Conservation (phyloP, 92 coral and sea anemone species). For the Epizoanthus illoricatus region DNA sequence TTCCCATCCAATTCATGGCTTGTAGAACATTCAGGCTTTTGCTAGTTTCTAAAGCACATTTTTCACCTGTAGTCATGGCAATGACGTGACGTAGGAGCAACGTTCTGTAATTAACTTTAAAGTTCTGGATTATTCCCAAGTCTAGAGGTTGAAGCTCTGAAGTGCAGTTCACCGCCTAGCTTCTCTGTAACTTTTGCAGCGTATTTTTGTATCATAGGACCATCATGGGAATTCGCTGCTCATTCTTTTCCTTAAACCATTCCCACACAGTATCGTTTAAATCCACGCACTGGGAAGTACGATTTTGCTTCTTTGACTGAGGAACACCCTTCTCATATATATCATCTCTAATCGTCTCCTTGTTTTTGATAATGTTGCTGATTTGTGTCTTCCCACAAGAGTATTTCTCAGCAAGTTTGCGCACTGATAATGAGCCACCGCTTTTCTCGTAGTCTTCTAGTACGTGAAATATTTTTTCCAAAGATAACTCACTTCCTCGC, state of each 20-base stretch:
- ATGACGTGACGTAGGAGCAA: slow-evolving; percentile 35
- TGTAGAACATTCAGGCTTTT: slow-evolving; percentile 42
- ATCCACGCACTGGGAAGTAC: slow-evolving; percentile 56
- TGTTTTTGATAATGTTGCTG: slow-evolving; percentile 52
- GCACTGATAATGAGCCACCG: slow-evolving; percentile 11
- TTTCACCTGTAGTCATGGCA: slow-evolving; percentile 24
- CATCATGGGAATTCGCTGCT: slow-evolving; percentile 52
- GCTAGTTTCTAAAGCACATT: slow-evolving; percentile 33
- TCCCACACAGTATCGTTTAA: slow-evolving; percentile 57
- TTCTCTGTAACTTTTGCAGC: slow-evolving; percentile 45
- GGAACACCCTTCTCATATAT: slow-evolving; percentile 52
- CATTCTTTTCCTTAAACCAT: slow-evolving; percentile 45
- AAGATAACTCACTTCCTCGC: slow-evolving; percentile 6
- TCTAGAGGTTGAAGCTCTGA: slow-evolving; percentile 41
- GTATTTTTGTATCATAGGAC: slow-evolving; percentile 45
- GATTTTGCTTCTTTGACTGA: slow-evolving; percentile 58
- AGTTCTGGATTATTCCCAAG: slow-evolving; percentile 40
- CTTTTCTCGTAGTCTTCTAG: slow-evolving; percentile 21
- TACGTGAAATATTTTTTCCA: slow-evolving; percentile 9
- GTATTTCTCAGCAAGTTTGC: slow-evolving; percentile 12
- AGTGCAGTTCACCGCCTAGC: slow-evolving; percentile 36
- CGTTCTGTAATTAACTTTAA: slow-evolving; percentile 35
- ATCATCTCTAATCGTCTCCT: slow-evolving; percentile 51
- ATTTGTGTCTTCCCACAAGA: slow-evolving; percentile 46
- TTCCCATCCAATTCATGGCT: slow-evolving; percentile 30